Evolutionary conservation across 2,797 vertebrate genomes (phyloP).

Genomic region (Urophycis tenuis): DNA sequence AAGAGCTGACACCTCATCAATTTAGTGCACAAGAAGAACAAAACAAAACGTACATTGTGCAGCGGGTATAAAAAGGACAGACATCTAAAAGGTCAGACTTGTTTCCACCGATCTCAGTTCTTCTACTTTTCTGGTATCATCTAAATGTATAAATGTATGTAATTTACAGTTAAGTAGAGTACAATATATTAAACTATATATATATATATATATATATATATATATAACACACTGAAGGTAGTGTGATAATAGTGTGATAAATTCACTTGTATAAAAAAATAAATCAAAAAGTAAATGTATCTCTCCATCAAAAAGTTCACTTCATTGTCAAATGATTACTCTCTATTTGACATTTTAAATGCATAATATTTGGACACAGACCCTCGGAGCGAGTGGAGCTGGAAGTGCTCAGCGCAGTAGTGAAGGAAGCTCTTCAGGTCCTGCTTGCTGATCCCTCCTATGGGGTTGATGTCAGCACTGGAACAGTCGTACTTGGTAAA

Average conservation of each 20-base stretch:
- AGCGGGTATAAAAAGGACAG: no score
- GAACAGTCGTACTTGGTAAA: slow-evolving; percentile 98
- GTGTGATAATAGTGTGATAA: no score
- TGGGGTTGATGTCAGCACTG: slow-evolving; percentile 93
- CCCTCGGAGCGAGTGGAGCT: slow-evolving; percentile 71
- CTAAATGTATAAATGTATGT: no score
- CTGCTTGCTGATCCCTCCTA: slow-evolving; percentile 89
- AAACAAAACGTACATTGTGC: no score
- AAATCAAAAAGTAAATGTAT: neutral
- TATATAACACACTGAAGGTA: no score
- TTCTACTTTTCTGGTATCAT: no score
- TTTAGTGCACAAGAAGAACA: no score
- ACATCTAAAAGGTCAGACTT: neutral
- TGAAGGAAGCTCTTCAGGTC: slow-evolving; percentile 84
- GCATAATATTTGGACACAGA: slow-evolving; percentile 18
- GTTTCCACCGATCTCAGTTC: neutral
- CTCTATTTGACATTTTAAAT: neutral
- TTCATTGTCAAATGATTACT: neutral
- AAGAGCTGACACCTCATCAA: neutral
- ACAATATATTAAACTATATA: no score
- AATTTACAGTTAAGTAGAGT: no score
- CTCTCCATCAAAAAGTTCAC: neutral
- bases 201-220: no score
- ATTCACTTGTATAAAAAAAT: neutral
- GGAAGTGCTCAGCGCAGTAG: slow-evolving; percentile 76